A percentile compares a stretch with the other conserved stretches of the same genome.
phyloP scores from a whole-genome alignment of 2,113 vertebrate species.

The Spilogale gracilis region DNA sequence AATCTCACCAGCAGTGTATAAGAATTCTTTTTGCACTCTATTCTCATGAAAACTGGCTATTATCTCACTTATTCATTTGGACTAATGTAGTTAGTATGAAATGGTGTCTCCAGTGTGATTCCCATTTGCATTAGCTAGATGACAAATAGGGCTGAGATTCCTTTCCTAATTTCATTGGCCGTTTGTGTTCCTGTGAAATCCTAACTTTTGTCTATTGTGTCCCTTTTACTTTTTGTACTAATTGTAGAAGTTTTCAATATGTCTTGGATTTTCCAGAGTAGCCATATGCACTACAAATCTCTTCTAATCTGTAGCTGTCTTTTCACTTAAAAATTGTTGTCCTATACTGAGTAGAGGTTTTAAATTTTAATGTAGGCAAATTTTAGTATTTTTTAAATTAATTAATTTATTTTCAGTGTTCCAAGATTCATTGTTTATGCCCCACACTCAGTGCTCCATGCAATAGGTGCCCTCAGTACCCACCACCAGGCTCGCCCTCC shows the following conservation, averaged over 20 bases:
- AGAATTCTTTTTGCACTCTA: not conserved
- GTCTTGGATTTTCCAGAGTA: not conserved
- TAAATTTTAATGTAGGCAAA: not conserved
- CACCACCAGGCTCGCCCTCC: no score
- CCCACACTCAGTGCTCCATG: no score
- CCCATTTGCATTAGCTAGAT: not conserved
- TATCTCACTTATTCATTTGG: not conserved
- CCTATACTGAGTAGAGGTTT: not conserved
- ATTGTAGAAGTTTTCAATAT: not conserved
- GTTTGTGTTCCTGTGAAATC: not conserved
- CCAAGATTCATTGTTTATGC: no score
- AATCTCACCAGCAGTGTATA: not conserved
- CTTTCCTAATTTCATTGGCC: not conserved
- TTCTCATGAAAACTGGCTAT: not conserved
- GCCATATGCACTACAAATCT: not conserved
- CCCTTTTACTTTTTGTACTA: not conserved
- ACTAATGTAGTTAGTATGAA: not conserved
- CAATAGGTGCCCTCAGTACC: no score
- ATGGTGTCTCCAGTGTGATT: not conserved
- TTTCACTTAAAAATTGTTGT: not conserved
- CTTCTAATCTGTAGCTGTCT: not conserved
- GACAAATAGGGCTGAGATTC: not conserved
- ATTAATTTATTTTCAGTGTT: no score
- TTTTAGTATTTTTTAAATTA: not conserved
- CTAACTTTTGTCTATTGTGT: not conserved